Conservation (phyloP, 23 tunicate genomes). For the Clavelina lepadiformis region DNA sequence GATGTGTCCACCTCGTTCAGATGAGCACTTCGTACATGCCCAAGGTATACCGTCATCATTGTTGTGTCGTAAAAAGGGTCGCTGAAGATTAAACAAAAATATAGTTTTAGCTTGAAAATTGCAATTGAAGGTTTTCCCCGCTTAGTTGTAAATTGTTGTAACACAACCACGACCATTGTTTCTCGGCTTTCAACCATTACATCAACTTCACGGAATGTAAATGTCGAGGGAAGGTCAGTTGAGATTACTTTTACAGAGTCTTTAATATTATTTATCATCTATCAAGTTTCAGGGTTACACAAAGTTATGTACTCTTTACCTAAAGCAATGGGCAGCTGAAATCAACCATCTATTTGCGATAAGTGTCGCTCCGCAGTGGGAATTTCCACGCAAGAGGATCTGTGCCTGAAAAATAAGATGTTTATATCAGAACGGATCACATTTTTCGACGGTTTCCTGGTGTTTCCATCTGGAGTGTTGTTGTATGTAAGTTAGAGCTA, state of each 20-base stretch:
- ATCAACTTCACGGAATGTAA: too few relatives aligned
- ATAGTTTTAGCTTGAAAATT: too few relatives aligned
- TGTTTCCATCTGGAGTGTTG: too few relatives aligned
- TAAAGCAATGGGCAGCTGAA: conserved; percentile 26
- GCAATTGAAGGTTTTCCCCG: neutral
- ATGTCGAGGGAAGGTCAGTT: neutral
- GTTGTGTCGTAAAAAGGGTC: too few relatives aligned
- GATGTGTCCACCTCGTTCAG: neutral
- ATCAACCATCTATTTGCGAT: conserved; percentile 18
- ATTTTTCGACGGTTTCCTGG: too few relatives aligned
- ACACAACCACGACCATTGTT: too few relatives aligned
- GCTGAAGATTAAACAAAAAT: too few relatives aligned
- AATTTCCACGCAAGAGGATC: neutral
- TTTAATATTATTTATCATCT: neutral
- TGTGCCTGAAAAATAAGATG: conserved; percentile 1
- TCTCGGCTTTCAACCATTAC: too few relatives aligned
- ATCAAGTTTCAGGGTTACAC: too few relatives aligned
- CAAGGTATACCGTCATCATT: conserved; percentile 2
- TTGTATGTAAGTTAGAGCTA: too few relatives aligned
- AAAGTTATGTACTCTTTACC: conserved; percentile 4
- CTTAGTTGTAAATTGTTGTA: too few relatives aligned
- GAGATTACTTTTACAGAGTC: neutral
- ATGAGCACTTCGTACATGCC: conserved; percentile 6
- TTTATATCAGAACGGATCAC: too few relatives aligned
- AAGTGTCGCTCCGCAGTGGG: conserved; percentile 17